Conservation (phyloP, 2,888 invertebrate genomes). For the Meliscaeva auricollis region DNA sequence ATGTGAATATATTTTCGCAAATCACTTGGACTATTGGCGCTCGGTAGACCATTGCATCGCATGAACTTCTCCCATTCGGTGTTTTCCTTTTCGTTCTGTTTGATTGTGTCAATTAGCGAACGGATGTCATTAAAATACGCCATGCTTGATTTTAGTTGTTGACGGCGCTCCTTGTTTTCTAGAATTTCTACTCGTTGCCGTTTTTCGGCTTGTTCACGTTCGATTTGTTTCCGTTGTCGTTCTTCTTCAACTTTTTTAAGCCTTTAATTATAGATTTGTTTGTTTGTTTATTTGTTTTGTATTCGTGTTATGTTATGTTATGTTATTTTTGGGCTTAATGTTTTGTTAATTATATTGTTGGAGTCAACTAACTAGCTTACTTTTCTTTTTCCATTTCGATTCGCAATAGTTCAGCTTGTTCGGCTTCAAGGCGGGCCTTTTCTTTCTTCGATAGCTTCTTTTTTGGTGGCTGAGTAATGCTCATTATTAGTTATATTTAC, state of each 20-base stretch:
- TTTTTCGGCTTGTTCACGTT: conserved; percentile 83
- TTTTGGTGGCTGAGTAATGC: conserved; percentile 81
- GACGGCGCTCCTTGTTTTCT: conserved; percentile 82
- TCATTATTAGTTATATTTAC: not conserved
- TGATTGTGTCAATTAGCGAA: conserved; percentile 80
- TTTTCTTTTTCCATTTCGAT: conserved; percentile 84
- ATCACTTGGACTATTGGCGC: conserved; percentile 83
- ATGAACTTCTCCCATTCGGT: conserved; percentile 83
- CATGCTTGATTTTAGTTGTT: conserved; percentile 82
- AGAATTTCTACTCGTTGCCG: conserved; percentile 82
- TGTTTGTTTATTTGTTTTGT: no score
- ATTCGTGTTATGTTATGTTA: not conserved
- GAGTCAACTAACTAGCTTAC: conserved; percentile 77
- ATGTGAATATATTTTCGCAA: conserved; percentile 83
- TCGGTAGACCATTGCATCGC: conserved; percentile 84
- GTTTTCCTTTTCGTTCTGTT: conserved; percentile 79
- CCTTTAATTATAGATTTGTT: conserved; percentile 73
- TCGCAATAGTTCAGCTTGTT: conserved; percentile 83
- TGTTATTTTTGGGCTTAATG: not conserved
- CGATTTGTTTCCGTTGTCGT: conserved; percentile 82
- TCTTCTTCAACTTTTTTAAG: conserved; percentile 83
- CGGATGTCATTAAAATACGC: conserved; percentile 80
- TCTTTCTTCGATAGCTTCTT: conserved; percentile 85
- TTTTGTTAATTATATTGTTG: not conserved
- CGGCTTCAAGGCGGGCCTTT: conserved; percentile 83